Percentiles rank a stretch among this genome's conserved stretches.
Evolutionary conservation across 2,113 vertebrate species (phyloP).

Genomic region (Dasyurus viverrinus): DNA sequence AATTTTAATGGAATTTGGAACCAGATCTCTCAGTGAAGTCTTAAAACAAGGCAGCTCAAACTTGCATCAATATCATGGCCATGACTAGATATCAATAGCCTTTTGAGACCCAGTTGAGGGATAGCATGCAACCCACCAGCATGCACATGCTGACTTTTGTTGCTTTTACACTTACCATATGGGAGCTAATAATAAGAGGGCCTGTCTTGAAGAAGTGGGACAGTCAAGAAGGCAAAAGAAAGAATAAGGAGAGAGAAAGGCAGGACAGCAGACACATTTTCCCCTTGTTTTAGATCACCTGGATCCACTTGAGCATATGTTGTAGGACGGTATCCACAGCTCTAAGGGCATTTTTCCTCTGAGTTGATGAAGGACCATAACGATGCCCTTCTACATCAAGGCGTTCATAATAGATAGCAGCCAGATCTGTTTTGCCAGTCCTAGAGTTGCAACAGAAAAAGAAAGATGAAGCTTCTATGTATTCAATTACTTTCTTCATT

Average conservation of each 20-base stretch:
- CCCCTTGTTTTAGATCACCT: constrained; percentile 79
- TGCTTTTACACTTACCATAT: background rate
- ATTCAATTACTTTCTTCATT: background rate
- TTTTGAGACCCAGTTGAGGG: background rate
- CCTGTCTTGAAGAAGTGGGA: accelerated
- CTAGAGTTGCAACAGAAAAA: constrained; percentile 70
- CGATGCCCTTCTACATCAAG: constrained; percentile 96
- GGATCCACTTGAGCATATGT: constrained; percentile 88
- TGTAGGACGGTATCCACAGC: constrained; percentile 89
- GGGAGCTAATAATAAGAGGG: background rate
- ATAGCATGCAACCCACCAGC: background rate
- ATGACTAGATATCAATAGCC: too few relatives aligned
- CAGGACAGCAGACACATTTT: accelerated
- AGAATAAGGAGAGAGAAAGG: background rate
- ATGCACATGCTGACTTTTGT: background rate
- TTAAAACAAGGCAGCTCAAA: accelerated
- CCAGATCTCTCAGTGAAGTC: background rate
- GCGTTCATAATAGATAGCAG: constrained; percentile 93
- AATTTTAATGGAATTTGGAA: background rate
- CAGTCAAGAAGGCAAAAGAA: background rate
- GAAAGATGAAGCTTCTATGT: background rate
- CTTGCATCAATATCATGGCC: background rate
- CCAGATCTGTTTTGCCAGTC: constrained; percentile 87
- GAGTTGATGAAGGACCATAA: constrained; percentile 88
- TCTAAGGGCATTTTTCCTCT: constrained; percentile 86